Evolutionary conservation across 2,888 invertebrate species (phyloP).

Genomic region (Chironomus riparius): DNA sequence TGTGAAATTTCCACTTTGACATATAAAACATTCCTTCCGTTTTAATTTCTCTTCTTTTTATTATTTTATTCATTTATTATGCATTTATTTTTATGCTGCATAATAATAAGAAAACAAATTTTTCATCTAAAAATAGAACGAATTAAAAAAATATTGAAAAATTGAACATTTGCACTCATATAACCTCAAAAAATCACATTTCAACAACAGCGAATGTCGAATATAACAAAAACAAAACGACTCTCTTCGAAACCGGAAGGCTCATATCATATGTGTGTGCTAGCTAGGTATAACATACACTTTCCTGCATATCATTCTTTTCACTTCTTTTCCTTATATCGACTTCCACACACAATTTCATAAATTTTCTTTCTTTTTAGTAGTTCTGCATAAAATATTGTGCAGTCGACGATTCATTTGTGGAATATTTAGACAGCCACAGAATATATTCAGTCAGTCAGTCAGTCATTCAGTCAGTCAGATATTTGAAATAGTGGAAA

Average conservation of each 20-base stretch:
- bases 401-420: neutral
- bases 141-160: neutral
- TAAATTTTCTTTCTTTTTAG: too few relatives aligned
- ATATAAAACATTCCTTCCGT: neutral
- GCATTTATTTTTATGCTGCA: neutral
- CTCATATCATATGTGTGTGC: conserved; percentile 9
- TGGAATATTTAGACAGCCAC: neutral
- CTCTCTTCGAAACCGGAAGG: conserved; percentile 17
- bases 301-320: neutral
- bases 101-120: neutral
- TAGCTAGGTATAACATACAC: neutral
- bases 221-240: too few relatives aligned
- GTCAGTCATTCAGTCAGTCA: neutral
- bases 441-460: neutral
- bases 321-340: neutral
- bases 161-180: neutral
- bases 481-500: neutral
- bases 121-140: neutral
- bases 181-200: neutral
- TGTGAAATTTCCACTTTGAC: neutral
- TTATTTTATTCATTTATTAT: neutral
- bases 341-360: too few relatives aligned
- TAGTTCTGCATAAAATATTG: too few relatives aligned
- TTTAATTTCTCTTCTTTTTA: neutral
- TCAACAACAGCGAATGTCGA: neutral